Evolutionary conservation across 92 coral and sea anemone species (phyloP), one percentile per base, ranked within the genome.

Genomic region (Muricea muricata): DNA sequence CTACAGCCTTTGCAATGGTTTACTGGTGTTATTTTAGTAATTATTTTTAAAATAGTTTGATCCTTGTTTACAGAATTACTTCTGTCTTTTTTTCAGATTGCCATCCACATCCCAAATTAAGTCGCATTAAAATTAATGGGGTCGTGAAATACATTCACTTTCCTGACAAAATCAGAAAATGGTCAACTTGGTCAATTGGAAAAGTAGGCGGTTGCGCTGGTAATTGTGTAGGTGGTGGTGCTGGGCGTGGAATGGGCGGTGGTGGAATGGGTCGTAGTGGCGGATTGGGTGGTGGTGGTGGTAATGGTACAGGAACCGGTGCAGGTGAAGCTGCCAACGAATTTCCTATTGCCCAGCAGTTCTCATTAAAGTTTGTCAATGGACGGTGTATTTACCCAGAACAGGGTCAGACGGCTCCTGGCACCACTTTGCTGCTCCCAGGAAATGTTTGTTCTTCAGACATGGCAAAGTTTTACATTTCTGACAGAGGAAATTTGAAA

Each of bases 381-480:
- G 70, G 70, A 63, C 35, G 70, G 4, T 63, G 70, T 18, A 63
- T 63, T 28, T 63, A 63, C 70, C 70, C 70, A 32, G 70, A 63
- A 63, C 20, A 32, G 28, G 70, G 70, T 26, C 7, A 63, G 12
- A 63, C 70, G 10, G n/a, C 35, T 1, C 18, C 70, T 1, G 70
- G 70, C 15, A 63, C 70, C 9, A 63, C 28, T 15, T 63, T 63
- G n/a, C 6, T 17, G n/a, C 28, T 63, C 11, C 70, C 34, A 10
- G 10, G 37, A 8, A 39, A 63, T 15, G 34, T 39, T 6, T 63
- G 70, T 3, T 39, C 37, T 63, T 29, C 70, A 1, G 37, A 63
- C 6, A 63, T 28, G 23, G 70, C 18, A 15, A 63, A 63, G 70
- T 63, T 63, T 18, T 7, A 2, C 18, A 24, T 12, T 28, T 28